These are phyloP conservation scores for Cairina moschata DNA, from an alignment of 2,113 vertebrate genomes.

Conservation along the genomic window DNA sequence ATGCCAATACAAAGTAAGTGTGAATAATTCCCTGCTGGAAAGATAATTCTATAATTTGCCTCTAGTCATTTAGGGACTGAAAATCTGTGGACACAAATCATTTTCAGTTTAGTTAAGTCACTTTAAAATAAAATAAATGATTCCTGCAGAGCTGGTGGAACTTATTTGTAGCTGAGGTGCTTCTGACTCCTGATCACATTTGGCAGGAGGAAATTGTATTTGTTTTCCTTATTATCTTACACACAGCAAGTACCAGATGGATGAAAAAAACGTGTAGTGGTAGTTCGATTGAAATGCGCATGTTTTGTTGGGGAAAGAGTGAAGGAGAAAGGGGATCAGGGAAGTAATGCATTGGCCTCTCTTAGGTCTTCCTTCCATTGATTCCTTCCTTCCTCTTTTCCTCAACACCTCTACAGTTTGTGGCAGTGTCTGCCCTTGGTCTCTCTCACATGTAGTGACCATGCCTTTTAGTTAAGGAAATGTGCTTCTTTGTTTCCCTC, in stretches of 20 bases:
- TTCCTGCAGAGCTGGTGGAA: neutral
- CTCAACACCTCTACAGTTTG: neutral
- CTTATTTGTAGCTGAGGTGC: neutral
- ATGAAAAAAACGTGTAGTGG: neutral
- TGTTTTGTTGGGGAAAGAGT: neutral
- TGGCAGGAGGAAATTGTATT: neutral
- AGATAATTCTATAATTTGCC: conserved; percentile 43
- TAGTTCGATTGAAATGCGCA: neutral
- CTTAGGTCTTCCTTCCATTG: neutral
- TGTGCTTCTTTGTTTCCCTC: neutral
- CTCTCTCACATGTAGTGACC: neutral
- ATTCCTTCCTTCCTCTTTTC: neutral
- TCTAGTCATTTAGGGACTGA: conserved; percentile 34
- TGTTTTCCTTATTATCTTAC: neutral
- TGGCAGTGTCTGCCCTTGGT: neutral
- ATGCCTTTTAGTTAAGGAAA: neutral
- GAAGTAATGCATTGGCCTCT: neutral
- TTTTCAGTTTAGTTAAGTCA: conserved; percentile 35
- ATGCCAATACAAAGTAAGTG: conserved; percentile 11
- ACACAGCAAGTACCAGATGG: neutral
- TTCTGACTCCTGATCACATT: neutral
- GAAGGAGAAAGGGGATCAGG: neutral
- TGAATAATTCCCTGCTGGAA: conserved; percentile 36
- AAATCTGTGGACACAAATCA: conserved; percentile 27
- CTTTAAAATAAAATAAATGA: conserved; percentile 36